Evolutionary conservation across 2,113 vertebrate species (phyloP).

Genomic region (Prietella phreatophila): DNA sequence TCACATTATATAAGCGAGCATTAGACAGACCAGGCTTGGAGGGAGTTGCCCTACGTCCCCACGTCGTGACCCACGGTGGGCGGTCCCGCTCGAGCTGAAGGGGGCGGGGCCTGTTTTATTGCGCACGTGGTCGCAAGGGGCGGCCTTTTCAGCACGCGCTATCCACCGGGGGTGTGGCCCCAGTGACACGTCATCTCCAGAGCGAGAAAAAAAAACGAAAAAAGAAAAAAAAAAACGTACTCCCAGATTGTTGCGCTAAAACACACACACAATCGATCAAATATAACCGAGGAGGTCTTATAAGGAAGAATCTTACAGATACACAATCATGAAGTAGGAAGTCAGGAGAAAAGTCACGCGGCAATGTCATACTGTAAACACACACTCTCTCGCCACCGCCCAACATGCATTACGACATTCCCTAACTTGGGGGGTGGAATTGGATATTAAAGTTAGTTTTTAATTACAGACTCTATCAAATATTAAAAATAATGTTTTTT

Average conservation of each 20-base stretch:
- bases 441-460: neutral
- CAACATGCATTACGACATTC: slow-evolving; percentile 45
- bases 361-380: slow-evolving; percentile 73
- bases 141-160: slow-evolving; percentile 58
- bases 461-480: neutral
- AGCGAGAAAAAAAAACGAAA: slow-evolving; percentile 60
- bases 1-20: slow-evolving; percentile 68
- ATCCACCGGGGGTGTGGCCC: slow-evolving; percentile 54
- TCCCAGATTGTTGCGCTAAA: slow-evolving; percentile 37
- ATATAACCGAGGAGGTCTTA: neutral
- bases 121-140: slow-evolving; percentile 65
- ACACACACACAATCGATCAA: neutral
- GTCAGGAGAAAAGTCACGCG: slow-evolving; percentile 66
- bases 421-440: neutral
- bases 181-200: slow-evolving; percentile 76
- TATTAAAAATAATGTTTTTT: neutral
- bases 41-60: slow-evolving; percentile 63
- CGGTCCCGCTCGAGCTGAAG: slow-evolving; percentile 60
- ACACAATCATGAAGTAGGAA: slow-evolving; percentile 35
- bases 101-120: slow-evolving; percentile 53
- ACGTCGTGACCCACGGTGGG: slow-evolving; percentile 58
- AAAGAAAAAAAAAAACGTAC: slow-evolving; percentile 40
- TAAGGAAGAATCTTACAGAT: neutral
- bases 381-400: slow-evolving; percentile 71
- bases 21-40: slow-evolving; percentile 30